phyloP scores from a whole-genome alignment of 2,113 vertebrate genomes.

The Parotia lawesii region DNA sequence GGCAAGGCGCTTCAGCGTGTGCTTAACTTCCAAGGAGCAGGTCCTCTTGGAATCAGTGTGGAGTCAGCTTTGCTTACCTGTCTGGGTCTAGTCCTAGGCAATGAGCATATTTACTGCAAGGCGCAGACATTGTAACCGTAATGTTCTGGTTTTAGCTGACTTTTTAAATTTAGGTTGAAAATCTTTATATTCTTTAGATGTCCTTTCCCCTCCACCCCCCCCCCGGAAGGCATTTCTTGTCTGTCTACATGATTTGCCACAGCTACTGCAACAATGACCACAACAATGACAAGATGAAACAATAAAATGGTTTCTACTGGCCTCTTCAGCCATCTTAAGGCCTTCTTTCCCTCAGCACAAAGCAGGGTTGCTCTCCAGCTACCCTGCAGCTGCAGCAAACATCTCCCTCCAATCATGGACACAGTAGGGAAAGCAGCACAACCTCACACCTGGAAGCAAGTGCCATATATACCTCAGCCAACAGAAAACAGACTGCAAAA shows the following conservation, averaged over 20 bases:
- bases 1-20: neutral
- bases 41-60: constrained; percentile 2
- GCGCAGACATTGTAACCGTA: neutral
- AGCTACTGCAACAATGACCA: constrained; percentile 13
- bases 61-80: constrained; percentile 55
- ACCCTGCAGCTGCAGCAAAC: neutral
- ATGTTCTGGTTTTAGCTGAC: neutral
- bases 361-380: constrained; percentile 23
- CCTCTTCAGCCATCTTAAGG: neutral
- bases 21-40: neutral
- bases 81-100: constrained; percentile 28
- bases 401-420: neutral
- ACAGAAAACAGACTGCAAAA: constrained; percentile 1
- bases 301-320: neutral
- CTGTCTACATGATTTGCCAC: neutral
- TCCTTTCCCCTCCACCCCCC: neutral
- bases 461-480: neutral
- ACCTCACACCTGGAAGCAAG: constrained; percentile 36
- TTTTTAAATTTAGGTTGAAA: neutral
- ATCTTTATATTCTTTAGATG: neutral
- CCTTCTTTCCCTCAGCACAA: neutral
- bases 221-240: neutral
- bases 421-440: constrained; percentile 7
- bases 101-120: neutral
- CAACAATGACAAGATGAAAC: neutral